Conservation (phyloP, 53 echinoderm and acorn worm genomes). For the Luidia sarsii region DNA sequence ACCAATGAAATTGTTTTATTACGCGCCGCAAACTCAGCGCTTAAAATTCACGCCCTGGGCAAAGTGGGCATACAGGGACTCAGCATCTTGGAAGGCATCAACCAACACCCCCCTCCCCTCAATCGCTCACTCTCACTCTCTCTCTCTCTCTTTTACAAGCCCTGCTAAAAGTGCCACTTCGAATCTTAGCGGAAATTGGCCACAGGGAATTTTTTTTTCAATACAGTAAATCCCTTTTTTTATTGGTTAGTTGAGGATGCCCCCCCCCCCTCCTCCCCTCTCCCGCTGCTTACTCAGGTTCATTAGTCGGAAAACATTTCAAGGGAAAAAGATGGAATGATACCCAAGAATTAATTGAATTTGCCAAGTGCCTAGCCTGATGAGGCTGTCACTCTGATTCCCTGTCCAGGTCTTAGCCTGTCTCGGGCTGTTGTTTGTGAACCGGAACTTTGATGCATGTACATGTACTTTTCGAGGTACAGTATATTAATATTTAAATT, state of each 20-base stretch:
- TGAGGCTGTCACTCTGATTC: conserved; percentile 29
- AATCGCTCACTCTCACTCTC: no score
- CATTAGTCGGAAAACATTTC: conserved; percentile 10
- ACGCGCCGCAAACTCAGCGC: no score
- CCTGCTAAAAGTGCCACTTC: conserved; percentile 15
- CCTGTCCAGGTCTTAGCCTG: no score
- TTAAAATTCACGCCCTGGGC: conserved; percentile 4
- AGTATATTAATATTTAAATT: neutral
- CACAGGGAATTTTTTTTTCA: conserved; percentile 27
- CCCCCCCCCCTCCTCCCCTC: neutral
- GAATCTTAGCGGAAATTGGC: neutral
- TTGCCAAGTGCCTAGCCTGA: conserved; percentile 28
- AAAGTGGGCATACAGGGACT: no score
- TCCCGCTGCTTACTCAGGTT: conserved; percentile 4
- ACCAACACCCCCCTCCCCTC: no score
- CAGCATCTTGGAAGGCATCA: no score
- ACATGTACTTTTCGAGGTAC: conserved; percentile 4
- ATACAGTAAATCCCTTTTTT: no score
- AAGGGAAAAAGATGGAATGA: conserved; percentile 39
- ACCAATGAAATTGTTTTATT: no score
- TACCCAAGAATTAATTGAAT: conserved; percentile 44
- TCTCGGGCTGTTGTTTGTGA: no score
- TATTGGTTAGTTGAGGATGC: no score
- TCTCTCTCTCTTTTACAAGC: no score
- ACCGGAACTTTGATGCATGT: conserved; percentile 10